Conservation (phyloP, 2,888 invertebrate species). For the Cephus pygmeus region DNA sequence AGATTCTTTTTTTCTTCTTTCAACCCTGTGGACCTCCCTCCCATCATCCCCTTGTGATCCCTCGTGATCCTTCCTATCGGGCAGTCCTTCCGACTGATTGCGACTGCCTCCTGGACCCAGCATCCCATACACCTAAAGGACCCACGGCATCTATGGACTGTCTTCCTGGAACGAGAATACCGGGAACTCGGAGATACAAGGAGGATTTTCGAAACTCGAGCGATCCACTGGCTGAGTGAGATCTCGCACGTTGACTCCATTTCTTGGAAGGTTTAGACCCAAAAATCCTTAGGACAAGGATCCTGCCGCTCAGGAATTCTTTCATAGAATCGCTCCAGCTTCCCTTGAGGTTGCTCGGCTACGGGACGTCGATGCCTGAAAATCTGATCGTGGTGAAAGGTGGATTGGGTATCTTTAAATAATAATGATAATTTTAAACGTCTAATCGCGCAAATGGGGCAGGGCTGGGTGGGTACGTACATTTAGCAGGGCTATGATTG, state of each 20-base stretch:
- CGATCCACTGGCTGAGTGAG: neutral
- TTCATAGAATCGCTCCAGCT: neutral
- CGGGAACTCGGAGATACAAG: neutral
- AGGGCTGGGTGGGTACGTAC: neutral
- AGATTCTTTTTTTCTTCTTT: neutral
- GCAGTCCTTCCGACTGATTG: neutral
- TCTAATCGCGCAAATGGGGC: neutral
- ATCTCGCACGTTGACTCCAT: neutral
- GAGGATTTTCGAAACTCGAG: neutral
- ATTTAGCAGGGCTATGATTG: conserved; percentile 54
- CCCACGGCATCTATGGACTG: neutral
- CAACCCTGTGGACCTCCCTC: too few relatives aligned
- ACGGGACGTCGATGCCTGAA: neutral
- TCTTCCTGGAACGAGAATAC: neutral
- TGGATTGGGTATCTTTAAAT: neutral
- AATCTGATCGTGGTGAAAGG: neutral
- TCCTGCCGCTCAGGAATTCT: neutral
- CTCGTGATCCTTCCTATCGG: neutral
- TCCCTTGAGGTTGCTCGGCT: neutral
- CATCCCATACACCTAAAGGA: neutral
- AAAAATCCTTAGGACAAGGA: neutral
- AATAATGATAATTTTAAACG: neutral
- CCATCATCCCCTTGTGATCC: too few relatives aligned
- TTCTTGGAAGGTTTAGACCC: neutral
- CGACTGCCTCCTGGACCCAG: neutral